These are phyloP conservation scores for Mormyrops boulengeri DNA, from an alignment of 2,797 vertebrate species.

Conservation along the genomic window DNA sequence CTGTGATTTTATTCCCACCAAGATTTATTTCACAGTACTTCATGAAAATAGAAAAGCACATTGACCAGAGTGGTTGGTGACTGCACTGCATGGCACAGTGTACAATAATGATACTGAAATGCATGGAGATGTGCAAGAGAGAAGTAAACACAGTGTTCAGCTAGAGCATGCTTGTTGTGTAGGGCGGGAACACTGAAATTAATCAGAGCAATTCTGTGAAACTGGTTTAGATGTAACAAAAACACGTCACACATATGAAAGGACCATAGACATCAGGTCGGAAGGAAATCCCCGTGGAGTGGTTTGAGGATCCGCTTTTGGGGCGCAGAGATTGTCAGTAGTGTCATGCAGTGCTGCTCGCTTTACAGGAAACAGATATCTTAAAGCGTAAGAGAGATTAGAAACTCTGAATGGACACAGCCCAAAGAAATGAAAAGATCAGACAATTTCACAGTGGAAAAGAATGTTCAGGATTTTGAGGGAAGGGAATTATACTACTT, in stretches of 20 bases:
- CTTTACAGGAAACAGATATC: background rate
- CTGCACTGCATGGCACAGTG: background rate
- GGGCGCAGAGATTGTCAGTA: background rate
- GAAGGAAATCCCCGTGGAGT: background rate
- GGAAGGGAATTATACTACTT: background rate
- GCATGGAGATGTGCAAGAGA: background rate
- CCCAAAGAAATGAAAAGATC: background rate
- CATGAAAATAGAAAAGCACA: background rate
- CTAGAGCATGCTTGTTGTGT: background rate
- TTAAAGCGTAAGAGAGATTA: background rate
- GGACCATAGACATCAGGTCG: background rate
- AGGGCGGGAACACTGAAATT: background rate
- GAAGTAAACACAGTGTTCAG: background rate
- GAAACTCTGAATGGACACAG: background rate
- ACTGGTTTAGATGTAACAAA: background rate
- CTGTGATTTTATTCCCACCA: background rate
- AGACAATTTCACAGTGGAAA: background rate
- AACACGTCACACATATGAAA: background rate
- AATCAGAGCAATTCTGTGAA: background rate
- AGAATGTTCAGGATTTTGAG: background rate
- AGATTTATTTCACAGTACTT: background rate
- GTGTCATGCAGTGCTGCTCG: background rate
- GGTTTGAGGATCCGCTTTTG: background rate
- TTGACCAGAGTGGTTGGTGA: background rate
- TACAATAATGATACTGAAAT: background rate